Conservation (phyloP, 2,888 invertebrate genomes). For the Amphipyra berbera region DNA sequence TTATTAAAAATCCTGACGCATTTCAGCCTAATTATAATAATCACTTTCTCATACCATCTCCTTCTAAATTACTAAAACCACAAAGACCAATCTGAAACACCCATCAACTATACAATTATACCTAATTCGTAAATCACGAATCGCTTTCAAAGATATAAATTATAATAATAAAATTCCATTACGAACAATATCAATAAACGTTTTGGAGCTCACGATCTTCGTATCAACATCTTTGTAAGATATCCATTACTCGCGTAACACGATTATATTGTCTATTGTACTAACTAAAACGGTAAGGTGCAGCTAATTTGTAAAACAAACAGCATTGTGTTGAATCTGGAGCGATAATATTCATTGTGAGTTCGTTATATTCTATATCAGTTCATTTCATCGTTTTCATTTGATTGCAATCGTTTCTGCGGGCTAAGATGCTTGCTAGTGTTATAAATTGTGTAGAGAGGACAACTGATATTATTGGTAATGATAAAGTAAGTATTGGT, state of each 20-base stretch:
- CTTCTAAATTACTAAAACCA: conserved; percentile 41
- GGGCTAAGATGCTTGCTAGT: conserved; percentile 7
- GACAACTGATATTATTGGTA: conserved; percentile 28
- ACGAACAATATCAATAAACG: conserved; percentile 69
- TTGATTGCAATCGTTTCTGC: conserved; percentile 44
- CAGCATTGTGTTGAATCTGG: conserved; percentile 33
- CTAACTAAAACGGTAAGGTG: conserved; percentile 39
- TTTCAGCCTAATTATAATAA: conserved; percentile 15
- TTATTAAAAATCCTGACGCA: conserved; percentile 3
- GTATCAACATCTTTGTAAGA: conserved; percentile 52
- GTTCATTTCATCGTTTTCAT: conserved; percentile 35
- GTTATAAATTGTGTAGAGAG: neutral
- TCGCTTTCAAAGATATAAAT: conserved; percentile 67
- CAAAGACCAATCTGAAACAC: conserved; percentile 36
- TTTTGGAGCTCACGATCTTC: conserved; percentile 60
- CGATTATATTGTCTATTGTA: conserved; percentile 43
- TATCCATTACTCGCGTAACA: conserved; percentile 57
- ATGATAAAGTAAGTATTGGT: conserved; percentile 16
- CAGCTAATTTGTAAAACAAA: conserved; percentile 30
- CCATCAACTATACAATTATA: conserved; percentile 46
- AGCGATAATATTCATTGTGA: conserved; percentile 34
- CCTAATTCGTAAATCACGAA: conserved; percentile 68
- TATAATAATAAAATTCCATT: conserved; percentile 74
- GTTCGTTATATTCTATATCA: conserved; percentile 35
- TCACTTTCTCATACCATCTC: conserved; percentile 33